Evolutionary conservation across 2,888 invertebrate species (phyloP).

Genomic region (Sinohyriopsis cumingii): DNA sequence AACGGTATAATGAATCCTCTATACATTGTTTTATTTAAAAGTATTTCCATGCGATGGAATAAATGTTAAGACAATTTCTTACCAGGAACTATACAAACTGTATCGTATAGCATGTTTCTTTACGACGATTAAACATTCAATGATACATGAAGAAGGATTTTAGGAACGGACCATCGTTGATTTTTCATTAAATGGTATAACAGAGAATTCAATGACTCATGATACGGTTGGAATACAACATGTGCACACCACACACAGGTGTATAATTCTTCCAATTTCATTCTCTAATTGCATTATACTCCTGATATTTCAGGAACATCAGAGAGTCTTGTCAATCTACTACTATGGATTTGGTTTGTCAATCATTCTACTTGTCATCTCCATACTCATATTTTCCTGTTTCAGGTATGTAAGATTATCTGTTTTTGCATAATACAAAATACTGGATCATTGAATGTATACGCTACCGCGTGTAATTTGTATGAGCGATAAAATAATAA

Average conservation of each 20-base stretch:
- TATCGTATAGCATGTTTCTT: too few relatives aligned
- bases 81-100: too few relatives aligned
- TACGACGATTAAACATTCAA: too few relatives aligned
- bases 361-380: constrained; percentile 46
- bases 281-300: neutral
- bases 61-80: too few relatives aligned
- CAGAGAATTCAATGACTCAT: too few relatives aligned
- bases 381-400: constrained; percentile 49
- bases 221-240: too few relatives aligned
- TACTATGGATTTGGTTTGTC: constrained; percentile 52
- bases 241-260: too few relatives aligned
- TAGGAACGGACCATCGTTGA: neutral
- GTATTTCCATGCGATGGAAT: too few relatives aligned
- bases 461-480: neutral
- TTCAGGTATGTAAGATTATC: constrained; percentile 48
- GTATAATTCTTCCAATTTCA: neutral
- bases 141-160: neutral
- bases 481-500: too few relatives aligned
- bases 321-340: constrained; percentile 46
- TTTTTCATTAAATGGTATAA: too few relatives aligned
- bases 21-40: too few relatives aligned
- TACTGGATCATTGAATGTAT: neutral
- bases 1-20: too few relatives aligned
- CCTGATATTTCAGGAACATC: constrained; percentile 39
- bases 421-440: neutral